Conservation (phyloP, 1,140 invertebrate species). For the Rhopalosiphum padi region DNA sequence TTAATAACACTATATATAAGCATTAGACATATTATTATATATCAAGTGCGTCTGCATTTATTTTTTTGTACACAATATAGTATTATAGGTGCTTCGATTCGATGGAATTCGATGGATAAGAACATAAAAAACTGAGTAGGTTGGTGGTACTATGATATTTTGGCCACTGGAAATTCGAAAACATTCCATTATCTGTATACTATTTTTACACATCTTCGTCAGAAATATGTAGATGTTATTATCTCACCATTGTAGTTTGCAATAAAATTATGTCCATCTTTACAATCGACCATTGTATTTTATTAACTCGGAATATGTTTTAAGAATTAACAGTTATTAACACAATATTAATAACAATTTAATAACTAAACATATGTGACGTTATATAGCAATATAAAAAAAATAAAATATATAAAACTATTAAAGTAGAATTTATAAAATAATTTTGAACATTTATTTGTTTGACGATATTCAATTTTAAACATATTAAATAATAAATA, state of each 20-base stretch:
- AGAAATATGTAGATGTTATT: not conserved
- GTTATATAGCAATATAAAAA: no score
- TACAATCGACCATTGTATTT: not conserved
- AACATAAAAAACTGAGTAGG: not conserved
- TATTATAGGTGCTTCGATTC: no score
- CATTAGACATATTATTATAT: slow-evolving; percentile 12
- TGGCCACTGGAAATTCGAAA: not conserved
- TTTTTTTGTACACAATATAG: not conserved
- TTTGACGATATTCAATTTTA: not conserved
- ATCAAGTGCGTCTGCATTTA: not conserved
- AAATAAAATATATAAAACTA: no score
- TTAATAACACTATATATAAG: not conserved
- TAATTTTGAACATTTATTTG: not conserved
- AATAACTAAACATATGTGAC: no score
- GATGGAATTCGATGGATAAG: not conserved
- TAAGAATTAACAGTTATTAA: not conserved
- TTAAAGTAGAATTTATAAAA: no score
- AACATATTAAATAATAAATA: not conserved
- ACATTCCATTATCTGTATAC: not conserved
- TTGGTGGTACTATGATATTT: not conserved
- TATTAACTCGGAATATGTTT: not conserved
- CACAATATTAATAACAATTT: no score
- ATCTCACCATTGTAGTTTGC: not conserved
- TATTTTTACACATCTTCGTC: not conserved
- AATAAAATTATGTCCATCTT: not conserved